Evolutionary conservation across 2,888 invertebrate species (phyloP).

Genomic region (Neoitamus cyanurus): DNA sequence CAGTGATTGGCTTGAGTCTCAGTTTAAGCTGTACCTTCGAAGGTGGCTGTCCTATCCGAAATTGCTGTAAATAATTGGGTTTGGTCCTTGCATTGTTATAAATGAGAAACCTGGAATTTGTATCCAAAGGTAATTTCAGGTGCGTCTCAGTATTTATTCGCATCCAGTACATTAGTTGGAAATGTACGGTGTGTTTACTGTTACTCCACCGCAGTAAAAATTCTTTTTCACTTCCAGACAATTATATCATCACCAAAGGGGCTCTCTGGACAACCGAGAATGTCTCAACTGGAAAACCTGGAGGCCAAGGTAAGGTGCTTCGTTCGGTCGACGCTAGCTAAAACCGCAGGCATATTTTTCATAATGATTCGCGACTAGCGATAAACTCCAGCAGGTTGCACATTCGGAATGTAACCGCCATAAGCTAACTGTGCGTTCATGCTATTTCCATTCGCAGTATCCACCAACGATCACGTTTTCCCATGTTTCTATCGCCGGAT

Average conservation of each 20-base stretch:
- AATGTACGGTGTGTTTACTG: neutral
- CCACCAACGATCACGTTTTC: neutral
- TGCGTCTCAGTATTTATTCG: neutral
- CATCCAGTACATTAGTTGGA: neutral
- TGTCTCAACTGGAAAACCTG: slow-evolving; percentile 75
- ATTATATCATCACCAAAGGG: slow-evolving; percentile 56
- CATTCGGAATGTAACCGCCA: neutral
- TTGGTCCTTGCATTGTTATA: too few species aligned
- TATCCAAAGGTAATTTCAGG: neutral
- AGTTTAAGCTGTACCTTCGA: neutral
- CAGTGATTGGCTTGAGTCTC: neutral
- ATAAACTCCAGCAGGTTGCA: neutral
- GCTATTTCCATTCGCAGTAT: neutral
- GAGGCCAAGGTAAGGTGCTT: slow-evolving; percentile 72
- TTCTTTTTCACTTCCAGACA: slow-evolving; percentile 60
- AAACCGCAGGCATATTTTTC: slow-evolving; percentile 9
- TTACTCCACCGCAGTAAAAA: neutral
- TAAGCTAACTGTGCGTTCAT: slow-evolving; percentile 8
- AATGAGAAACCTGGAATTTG: neutral
- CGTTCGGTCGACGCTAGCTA: neutral
- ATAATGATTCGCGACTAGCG: slow-evolving; percentile 4
- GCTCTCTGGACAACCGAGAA: slow-evolving; percentile 63
- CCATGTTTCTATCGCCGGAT: neutral
- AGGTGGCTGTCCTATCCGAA: neutral
- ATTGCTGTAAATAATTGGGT: too few species aligned